Evolutionary conservation across 2,113 vertebrate species (phyloP), one percentile per base, ranked within the genome.

Genomic region (Antechinus stuartii): DNA sequence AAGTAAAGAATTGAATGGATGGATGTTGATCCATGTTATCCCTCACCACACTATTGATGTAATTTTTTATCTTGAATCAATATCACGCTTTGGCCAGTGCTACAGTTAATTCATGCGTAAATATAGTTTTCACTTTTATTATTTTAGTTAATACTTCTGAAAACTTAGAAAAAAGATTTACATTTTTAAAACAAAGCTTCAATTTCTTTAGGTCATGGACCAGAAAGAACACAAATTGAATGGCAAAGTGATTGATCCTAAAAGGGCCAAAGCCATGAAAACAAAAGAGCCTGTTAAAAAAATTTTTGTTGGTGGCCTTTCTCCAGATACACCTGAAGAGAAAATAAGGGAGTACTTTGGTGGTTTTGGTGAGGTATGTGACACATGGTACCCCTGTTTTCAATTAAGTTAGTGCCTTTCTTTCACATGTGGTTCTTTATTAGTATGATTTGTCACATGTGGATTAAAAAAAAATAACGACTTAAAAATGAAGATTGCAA

Each of bases 261-360:
- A 99, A 98, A 99, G 99, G 98, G 99, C 99, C 97, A 99, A 99
- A 98, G 99, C 99, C 95, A 99, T 99, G 99, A 99, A 99, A 99
- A 99, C 99, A 97, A 99, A 99, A 98, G 99, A 99, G 96, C 99
- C 99, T 0, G 99, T 99, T 90, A 99, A 99, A 99, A 99, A 99
- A 99, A 99, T 99, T 97, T 99, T 99, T 98, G 99, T 99, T 84
- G 99, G 99, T 35, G 99, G 99, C 50, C 99, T 99, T 97, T 99
- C 99, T 98, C 99, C 99, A 96, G 99, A 99, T 98, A 99, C 99
- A 11, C 99, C 99, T 12, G 99, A 99, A 95, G 99, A 99, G 97
- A 99, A 99, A 99, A 99, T 99, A 98, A 98, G 99, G 97, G 99
- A 99, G 97, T 99, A 99, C 97, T 99, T 99, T 96, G 98, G 99